Evolutionary conservation across 1,140 invertebrate genomes (phyloP).

Genomic region (Vollenhovia emeryi): DNA sequence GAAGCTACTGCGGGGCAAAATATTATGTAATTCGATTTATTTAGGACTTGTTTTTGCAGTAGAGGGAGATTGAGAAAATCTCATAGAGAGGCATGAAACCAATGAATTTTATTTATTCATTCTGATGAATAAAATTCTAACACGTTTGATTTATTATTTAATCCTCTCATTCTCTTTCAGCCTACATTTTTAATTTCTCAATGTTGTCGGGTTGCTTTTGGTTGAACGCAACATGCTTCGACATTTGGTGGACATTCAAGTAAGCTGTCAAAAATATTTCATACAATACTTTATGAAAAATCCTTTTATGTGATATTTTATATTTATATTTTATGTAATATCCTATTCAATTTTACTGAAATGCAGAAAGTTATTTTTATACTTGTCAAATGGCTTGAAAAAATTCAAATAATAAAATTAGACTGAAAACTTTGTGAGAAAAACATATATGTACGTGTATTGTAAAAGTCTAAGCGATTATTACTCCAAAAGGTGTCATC

Average conservation of each 20-base stretch:
- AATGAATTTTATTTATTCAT: background rate
- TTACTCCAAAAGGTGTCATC: too few species aligned
- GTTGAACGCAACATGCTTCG: slow-evolving; percentile 95
- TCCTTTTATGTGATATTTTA: too few species aligned
- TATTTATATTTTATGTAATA: too few species aligned
- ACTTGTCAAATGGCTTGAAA: too few species aligned
- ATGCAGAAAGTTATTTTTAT: too few species aligned
- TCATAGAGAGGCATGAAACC: background rate
- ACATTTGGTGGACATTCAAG: slow-evolving; percentile 95
- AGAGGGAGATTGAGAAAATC: background rate
- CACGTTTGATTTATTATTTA: background rate
- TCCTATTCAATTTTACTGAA: too few species aligned
- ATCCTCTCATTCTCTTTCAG: slow-evolving; percentile 83
- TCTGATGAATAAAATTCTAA: background rate
- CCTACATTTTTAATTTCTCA: slow-evolving; percentile 92
- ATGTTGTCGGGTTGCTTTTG: slow-evolving; percentile 95
- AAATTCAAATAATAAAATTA: too few species aligned
- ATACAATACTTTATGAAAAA: too few species aligned
- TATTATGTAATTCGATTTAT: too few species aligned
- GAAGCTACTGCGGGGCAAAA: background rate
- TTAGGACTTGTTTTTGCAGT: background rate
- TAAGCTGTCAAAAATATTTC: slow-evolving; percentile 80
- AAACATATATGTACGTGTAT: too few species aligned
- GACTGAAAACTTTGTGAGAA: too few species aligned
- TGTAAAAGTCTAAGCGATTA: too few species aligned